Percentiles rank a stretch among this genome's conserved stretches.
Evolutionary conservation across 2,797 vertebrate genomes (phyloP).

Genomic region (Gila robusta): DNA sequence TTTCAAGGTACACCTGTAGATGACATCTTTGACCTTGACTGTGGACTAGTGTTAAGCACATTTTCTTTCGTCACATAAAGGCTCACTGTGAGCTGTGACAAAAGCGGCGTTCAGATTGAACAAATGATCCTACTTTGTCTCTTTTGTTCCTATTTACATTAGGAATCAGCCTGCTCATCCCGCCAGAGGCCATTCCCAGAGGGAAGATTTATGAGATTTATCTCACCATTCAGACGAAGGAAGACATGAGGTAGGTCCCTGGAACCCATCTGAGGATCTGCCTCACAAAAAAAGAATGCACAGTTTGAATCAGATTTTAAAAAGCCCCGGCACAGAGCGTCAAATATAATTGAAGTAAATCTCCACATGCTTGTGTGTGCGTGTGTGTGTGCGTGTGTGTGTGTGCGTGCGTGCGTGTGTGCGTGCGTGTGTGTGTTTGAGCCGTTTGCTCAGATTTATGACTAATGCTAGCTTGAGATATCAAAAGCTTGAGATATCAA

Average conservation of each 20-base stretch:
- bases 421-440: conserved; percentile 34
- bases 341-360: conserved; percentile 49
- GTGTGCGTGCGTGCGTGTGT: conserved; percentile 50
- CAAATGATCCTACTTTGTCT: conserved; percentile 70
- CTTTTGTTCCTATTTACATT: conserved; percentile 78
- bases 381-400: conserved; percentile 59
- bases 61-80: conserved; percentile 69
- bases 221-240: conserved; percentile 95
- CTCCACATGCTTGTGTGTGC: conserved; percentile 33
- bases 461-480: conserved; percentile 38
- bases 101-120: conserved; percentile 72
- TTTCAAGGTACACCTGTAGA: background rate
- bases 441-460: conserved; percentile 27
- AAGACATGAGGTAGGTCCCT: conserved; percentile 94
- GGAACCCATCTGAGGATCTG: conserved; percentile 65
- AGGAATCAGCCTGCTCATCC: conserved; percentile 98
- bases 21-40: conserved; percentile 37
- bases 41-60: conserved; percentile 48
- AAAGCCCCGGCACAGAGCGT: conserved; percentile 20
- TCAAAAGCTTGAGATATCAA: conserved; percentile 23
- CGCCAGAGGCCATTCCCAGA: conserved; percentile 96
- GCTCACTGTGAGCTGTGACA: conserved; percentile 72
- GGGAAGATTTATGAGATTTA: conserved; percentile 99
- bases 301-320: conserved; percentile 1
- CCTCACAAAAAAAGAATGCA: conserved; percentile 9